A percentile compares a stretch with the other conserved stretches of the same genome.
Evolutionary conservation across 2,888 invertebrate genomes (phyloP).

Genomic region (Microchrysa polita): DNA sequence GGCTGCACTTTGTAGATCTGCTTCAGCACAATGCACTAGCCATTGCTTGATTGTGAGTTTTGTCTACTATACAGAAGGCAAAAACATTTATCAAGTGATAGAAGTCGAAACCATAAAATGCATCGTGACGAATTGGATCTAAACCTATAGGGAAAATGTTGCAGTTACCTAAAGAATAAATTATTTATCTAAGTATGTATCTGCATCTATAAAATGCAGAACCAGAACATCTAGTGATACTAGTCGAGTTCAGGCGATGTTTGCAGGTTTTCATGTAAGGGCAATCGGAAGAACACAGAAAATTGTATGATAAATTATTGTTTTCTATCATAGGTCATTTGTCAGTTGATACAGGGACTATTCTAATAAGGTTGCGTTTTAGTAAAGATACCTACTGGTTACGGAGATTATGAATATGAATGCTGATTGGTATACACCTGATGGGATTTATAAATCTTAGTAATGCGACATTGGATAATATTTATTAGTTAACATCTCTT

Average conservation of each 20-base stretch:
- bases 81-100: conserved; percentile 26
- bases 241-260: not conserved
- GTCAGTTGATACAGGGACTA: not conserved
- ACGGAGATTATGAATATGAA: no score
- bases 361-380: not conserved
- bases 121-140: conserved; percentile 31
- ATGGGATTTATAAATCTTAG: no score
- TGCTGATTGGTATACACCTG: no score
- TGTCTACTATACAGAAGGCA: conserved; percentile 6
- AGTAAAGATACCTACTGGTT: no score
- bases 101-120: conserved; percentile 23
- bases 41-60: not conserved
- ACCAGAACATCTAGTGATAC: conserved; percentile 1
- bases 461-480: no score
- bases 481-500: no score
- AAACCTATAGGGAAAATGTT: conserved; percentile 5
- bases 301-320: conserved; percentile 3
- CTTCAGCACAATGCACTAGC: no score
- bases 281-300: not conserved
- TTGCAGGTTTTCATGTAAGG: not conserved
- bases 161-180: conserved; percentile 24
- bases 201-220: conserved; percentile 1
- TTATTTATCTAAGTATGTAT: conserved; percentile 27
- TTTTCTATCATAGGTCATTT: conserved; percentile 6
- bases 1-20: no score